Conservation (phyloP, 1,140 invertebrate species). For the Cyrtorhinus lividipennis region DNA sequence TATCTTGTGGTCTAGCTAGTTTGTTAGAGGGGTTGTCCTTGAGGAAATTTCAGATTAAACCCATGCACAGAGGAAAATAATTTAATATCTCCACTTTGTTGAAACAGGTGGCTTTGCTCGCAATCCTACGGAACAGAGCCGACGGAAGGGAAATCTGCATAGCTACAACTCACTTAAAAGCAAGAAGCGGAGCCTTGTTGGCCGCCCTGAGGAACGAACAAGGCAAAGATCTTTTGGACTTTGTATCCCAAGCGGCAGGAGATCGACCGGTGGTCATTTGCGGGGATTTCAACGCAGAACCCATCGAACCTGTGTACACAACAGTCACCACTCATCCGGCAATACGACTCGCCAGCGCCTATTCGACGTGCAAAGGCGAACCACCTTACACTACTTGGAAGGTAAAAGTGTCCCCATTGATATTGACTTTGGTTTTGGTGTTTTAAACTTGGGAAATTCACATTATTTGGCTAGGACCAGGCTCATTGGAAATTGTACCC, state of each 20-base stretch:
- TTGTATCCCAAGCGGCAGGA: slow-evolving; percentile 36
- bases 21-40: too few relatives aligned
- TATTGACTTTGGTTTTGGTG: too few relatives aligned
- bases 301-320: slow-evolving; percentile 51
- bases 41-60: too few relatives aligned
- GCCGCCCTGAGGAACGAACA: slow-evolving; percentile 56
- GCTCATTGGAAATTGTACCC: too few relatives aligned
- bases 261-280: slow-evolving; percentile 46
- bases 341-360: slow-evolving; percentile 33
- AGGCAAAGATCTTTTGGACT: slow-evolving; percentile 52
- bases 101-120: slow-evolving; percentile 45
- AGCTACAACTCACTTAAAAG: slow-evolving; percentile 63
- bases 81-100: too few relatives aligned
- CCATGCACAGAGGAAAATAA: too few relatives aligned
- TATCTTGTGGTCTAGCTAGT: too few relatives aligned
- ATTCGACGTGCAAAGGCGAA: slow-evolving; percentile 33
- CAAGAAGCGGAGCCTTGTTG: slow-evolving; percentile 50
- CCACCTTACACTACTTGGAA: slow-evolving; percentile 68
- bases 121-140: slow-evolving; percentile 36
- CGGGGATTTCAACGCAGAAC: slow-evolving; percentile 70
- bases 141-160: slow-evolving; percentile 47
- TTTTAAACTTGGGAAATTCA: too few relatives aligned
- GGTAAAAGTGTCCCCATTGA: too few relatives aligned
- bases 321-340: slow-evolving; percentile 37
- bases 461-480: too few relatives aligned